These are phyloP conservation scores for Cephus runcator DNA, from an alignment of 2,888 invertebrate genomes.

Conservation along the genomic window DNA sequence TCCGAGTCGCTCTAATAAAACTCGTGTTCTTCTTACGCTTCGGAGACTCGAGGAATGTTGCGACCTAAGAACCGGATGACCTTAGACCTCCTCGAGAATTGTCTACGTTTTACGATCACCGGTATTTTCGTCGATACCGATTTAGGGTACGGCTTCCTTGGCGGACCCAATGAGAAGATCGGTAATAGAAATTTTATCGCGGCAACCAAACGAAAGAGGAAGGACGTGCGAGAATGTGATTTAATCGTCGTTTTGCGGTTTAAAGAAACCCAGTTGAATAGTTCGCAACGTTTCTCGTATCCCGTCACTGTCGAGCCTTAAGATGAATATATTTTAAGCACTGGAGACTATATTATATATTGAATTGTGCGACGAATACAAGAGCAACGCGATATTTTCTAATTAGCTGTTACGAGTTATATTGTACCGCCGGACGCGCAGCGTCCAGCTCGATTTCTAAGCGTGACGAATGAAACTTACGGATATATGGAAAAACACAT, in stretches of 20 bases:
- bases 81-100: background rate
- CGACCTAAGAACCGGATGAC: background rate
- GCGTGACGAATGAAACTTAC: too few species aligned
- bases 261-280: background rate
- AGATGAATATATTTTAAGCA: conserved; percentile 12
- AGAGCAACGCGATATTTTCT: conserved; percentile 31
- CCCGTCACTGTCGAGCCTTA: conserved; percentile 23
- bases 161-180: too few species aligned
- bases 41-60: conserved; percentile 4
- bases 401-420: conserved; percentile 22
- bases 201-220: background rate
- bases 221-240: background rate
- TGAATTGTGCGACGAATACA: background rate
- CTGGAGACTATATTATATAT: background rate
- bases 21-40: conserved; percentile 4
- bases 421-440: background rate
- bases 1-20: background rate
- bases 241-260: too few species aligned
- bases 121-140: background rate
- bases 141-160: too few species aligned
- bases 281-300: background rate
- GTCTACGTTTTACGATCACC: background rate
- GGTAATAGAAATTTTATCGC: too few species aligned
- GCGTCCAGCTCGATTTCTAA: too few species aligned
- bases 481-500: background rate